Conservation (phyloP, 2,113 vertebrate genomes). For the Mungos mungo region DNA sequence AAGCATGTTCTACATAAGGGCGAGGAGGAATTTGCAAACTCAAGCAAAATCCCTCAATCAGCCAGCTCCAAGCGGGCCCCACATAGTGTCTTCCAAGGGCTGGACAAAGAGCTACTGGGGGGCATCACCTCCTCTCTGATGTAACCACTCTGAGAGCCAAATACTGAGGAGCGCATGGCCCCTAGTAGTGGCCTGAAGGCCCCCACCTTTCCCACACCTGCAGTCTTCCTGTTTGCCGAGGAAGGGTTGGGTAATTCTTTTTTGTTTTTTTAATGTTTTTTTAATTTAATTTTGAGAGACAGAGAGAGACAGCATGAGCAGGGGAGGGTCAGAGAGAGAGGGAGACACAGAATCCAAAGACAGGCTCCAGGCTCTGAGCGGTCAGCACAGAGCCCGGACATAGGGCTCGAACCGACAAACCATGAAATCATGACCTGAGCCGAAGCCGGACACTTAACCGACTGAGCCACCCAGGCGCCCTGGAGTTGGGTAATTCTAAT, state of each 20-base stretch:
- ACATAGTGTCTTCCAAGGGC: not conserved
- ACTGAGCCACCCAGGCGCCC: too few species aligned
- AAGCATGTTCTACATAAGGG: accelerated
- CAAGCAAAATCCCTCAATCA: not conserved
- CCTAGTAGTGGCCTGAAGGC: accelerated
- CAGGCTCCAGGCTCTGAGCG: too few species aligned
- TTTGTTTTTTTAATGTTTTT: too few species aligned
- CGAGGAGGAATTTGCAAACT: not conserved
- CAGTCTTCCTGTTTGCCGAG: not conserved
- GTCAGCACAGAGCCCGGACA: too few species aligned
- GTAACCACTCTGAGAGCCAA: not conserved
- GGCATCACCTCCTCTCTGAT: not conserved
- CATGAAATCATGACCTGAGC: too few species aligned
- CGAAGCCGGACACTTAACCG: too few species aligned
- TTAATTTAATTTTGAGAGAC: too few species aligned
- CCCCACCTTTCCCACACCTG: not conserved
- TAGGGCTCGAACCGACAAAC: too few species aligned
- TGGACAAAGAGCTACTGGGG: not conserved
- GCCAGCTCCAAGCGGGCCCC: not conserved
- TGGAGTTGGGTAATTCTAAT: not conserved
- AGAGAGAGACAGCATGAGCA: too few species aligned
- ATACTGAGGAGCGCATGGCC: not conserved
- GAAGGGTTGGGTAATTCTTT: accelerated
- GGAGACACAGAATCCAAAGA: too few species aligned
- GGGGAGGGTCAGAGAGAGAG: too few species aligned